A percentile compares a stretch with the other conserved stretches of the same genome.
These are phyloP conservation scores for Odontocolon sp. DNA, from an alignment of 2,888 invertebrate species.

Conservation along the genomic window DNA sequence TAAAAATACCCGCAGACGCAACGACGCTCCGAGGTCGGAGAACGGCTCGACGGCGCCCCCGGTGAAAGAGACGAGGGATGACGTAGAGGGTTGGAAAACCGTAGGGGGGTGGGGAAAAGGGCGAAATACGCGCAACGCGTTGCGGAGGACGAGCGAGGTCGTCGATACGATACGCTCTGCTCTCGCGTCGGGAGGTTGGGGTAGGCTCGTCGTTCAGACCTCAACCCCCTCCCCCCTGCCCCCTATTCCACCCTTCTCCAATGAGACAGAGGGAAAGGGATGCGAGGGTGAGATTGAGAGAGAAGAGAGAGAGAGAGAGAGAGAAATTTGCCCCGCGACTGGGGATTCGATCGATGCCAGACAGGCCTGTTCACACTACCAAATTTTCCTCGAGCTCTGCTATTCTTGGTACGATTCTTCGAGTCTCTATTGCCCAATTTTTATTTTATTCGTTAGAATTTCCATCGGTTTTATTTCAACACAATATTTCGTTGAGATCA, in stretches of 20 bases:
- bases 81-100: slow-evolving; percentile 64
- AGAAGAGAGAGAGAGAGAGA: slow-evolving; percentile 2
- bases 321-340: background rate
- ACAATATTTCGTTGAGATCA: too few species aligned
- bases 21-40: slow-evolving; percentile 21
- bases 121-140: slow-evolving; percentile 54
- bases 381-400: slow-evolving; percentile 69
- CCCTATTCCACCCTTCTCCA: too few species aligned
- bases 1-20: slow-evolving; percentile 71
- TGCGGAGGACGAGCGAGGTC: slow-evolving; percentile 69
- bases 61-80: slow-evolving; percentile 62
- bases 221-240: slow-evolving; percentile 62
- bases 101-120: slow-evolving; percentile 39
- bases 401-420: too few species aligned
- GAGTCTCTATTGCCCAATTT: too few species aligned
- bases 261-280: slow-evolving; percentile 41
- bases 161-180: slow-evolving; percentile 77
- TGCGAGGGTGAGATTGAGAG: slow-evolving; percentile 42
- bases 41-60: slow-evolving; percentile 8
- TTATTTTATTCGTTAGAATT: too few species aligned
- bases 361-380: slow-evolving; percentile 80
- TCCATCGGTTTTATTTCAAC: too few species aligned
- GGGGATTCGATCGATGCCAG: slow-evolving; percentile 80
- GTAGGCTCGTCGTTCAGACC: slow-evolving; percentile 75
- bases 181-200: slow-evolving; percentile 77